Conservation (phyloP, 2,888 invertebrate genomes). For the Tachystola acroxantha region DNA sequence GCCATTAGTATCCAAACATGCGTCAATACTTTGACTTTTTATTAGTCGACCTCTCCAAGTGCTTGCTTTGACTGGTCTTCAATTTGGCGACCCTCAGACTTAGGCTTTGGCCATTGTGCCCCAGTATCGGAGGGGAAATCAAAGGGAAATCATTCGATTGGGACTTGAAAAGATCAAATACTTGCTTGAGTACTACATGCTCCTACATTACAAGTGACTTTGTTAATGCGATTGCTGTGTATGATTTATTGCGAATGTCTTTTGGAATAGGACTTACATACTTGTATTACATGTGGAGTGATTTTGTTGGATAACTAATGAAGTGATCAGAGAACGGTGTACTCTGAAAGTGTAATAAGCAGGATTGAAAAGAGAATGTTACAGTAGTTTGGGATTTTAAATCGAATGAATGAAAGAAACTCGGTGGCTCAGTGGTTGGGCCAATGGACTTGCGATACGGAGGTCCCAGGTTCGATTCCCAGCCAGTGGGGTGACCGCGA, state of each 20-base stretch:
- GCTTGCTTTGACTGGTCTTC: slow-evolving; percentile 50
- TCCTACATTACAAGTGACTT: slow-evolving; percentile 55
- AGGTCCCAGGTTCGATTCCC: no score
- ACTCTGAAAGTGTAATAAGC: no score
- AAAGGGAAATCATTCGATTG: slow-evolving; percentile 63
- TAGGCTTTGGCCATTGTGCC: slow-evolving; percentile 45
- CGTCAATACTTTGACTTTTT: slow-evolving; percentile 14
- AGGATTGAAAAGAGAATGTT: no score
- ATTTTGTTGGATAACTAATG: no score
- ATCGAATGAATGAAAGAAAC: no score
- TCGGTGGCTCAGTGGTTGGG: no score
- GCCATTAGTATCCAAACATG: slow-evolving; percentile 25
- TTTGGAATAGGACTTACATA: neutral
- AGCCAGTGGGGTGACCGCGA: no score
- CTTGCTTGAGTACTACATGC: slow-evolving; percentile 37
- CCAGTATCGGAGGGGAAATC: slow-evolving; percentile 48
- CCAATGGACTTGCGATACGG: no score
- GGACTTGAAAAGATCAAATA: slow-evolving; percentile 72
- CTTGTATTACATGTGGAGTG: no score
- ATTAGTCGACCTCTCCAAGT: slow-evolving; percentile 29
- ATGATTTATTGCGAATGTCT: neutral
- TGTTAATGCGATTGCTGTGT: slow-evolving; percentile 15
- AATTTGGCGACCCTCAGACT: slow-evolving; percentile 37
- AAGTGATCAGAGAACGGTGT: no score
- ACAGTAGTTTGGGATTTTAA: no score